Evolutionary conservation across 2,113 vertebrate genomes (phyloP).

Genomic region (Fukomys damarensis): DNA sequence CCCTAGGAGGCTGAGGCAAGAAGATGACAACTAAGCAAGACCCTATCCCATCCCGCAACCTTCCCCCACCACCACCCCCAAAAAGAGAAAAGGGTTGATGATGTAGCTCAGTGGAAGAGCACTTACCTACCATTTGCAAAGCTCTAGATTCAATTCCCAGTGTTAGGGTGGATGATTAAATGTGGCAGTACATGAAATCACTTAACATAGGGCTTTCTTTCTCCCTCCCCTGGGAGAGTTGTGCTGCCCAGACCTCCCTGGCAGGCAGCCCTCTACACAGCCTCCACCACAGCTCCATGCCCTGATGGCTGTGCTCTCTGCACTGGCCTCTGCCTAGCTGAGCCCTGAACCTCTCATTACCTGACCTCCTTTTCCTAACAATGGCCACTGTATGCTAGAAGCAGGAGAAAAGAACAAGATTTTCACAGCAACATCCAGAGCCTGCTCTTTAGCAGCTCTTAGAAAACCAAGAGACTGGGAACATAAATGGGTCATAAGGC

Average conservation of each 20-base stretch:
- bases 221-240: neutral
- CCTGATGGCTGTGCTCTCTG: neutral
- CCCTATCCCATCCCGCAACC: too few species aligned
- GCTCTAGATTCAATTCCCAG: neutral
- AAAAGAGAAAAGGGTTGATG: neutral
- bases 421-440: neutral
- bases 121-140: neutral
- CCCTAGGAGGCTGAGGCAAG: neutral
- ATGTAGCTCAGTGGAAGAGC: neutral
- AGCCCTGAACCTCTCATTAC: neutral
- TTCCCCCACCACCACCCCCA: too few species aligned
- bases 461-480: neutral
- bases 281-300: neutral
- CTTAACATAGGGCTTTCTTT: rapidly evolving
- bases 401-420: neutral
- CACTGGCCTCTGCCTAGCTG: neutral
- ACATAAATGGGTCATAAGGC: neutral
- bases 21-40: neutral
- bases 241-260: neutral
- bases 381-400: neutral
- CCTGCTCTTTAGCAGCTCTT: neutral
- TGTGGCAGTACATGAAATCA: neutral
- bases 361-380: neutral
- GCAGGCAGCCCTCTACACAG: neutral
- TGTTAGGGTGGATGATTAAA: too few species aligned